Conservation (phyloP, 37 sponge, comb jelly and placozoan genomes). For the Petrosia ficiformis region DNA sequence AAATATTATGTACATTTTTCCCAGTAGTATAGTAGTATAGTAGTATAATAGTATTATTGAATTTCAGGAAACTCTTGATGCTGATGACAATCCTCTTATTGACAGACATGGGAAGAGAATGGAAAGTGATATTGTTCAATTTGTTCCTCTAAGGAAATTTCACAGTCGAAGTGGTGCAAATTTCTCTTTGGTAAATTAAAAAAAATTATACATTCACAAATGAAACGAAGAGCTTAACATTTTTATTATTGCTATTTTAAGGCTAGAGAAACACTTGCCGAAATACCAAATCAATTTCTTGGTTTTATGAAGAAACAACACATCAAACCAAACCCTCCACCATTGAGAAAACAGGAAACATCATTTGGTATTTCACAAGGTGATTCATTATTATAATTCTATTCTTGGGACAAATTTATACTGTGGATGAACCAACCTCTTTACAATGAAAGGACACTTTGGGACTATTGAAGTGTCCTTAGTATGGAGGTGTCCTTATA, state of each 20-base stretch:
- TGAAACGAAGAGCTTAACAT: not conserved
- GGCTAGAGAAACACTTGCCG: slow-evolving; percentile 88
- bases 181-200: slow-evolving; percentile 73
- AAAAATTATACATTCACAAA: too few relatives aligned
- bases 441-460: too few relatives aligned
- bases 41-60: not conserved
- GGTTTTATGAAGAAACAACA: slow-evolving; percentile 62
- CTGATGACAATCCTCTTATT: slow-evolving; percentile 78
- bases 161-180: slow-evolving; percentile 31
- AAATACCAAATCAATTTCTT: slow-evolving; percentile 77
- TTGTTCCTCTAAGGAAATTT: slow-evolving; percentile 76
- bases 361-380: too few relatives aligned
- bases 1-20: not conserved
- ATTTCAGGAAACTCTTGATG: slow-evolving; percentile 89
- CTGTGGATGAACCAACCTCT: not conserved
- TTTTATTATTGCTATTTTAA: not conserved
- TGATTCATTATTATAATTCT: too few relatives aligned
- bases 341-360: slow-evolving; percentile 29
- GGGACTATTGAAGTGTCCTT: too few relatives aligned
- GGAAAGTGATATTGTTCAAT: slow-evolving; percentile 91
- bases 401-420: not conserved
- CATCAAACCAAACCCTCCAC: slow-evolving; percentile 77
- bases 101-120: slow-evolving; percentile 59
- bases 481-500: too few relatives aligned
- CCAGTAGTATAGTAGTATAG: not conserved